A percentile compares a stretch with the other conserved stretches of the same genome.
These are phyloP conservation scores for Drosophila borealis DNA, from an alignment of 2,888 invertebrate species.

Conservation along the genomic window DNA sequence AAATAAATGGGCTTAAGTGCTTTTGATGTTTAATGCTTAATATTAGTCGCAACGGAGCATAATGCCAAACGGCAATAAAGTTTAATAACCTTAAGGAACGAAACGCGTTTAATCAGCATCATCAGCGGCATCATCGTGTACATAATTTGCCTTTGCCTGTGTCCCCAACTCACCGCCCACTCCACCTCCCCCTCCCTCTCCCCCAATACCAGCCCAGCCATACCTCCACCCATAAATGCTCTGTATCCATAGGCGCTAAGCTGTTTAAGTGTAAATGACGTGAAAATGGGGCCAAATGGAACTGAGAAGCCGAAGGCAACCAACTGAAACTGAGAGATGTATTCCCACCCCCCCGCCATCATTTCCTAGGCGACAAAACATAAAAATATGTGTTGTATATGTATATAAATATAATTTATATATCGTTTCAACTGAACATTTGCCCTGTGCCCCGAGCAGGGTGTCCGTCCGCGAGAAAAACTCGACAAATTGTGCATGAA, in stretches of 20 bases:
- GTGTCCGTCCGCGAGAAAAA: slow-evolving; percentile 3
- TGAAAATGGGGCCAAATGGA: slow-evolving; percentile 64
- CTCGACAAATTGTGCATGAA: slow-evolving; percentile 69
- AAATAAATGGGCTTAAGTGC: slow-evolving; percentile 37
- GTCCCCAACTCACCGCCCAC: neutral
- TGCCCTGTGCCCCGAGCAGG: slow-evolving; percentile 6
- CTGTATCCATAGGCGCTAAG: slow-evolving; percentile 59
- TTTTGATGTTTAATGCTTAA: slow-evolving; percentile 51
- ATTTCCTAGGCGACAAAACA: slow-evolving; percentile 53
- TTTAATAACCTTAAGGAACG: slow-evolving; percentile 71
- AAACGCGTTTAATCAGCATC: slow-evolving; percentile 69
- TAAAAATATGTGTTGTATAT: slow-evolving; percentile 27
- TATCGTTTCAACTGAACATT: slow-evolving; percentile 44
- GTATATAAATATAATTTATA: slow-evolving; percentile 58
- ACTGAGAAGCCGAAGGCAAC: slow-evolving; percentile 30
- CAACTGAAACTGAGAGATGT: slow-evolving; percentile 52
- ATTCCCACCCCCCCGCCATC: slow-evolving; percentile 18
- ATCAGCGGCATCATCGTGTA: slow-evolving; percentile 72
- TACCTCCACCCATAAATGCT: slow-evolving; percentile 2
- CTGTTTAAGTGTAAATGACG: slow-evolving; percentile 80
- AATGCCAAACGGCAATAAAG: slow-evolving; percentile 68
- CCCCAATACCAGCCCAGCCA: neutral
- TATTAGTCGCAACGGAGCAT: slow-evolving; percentile 42
- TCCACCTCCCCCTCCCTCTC: neutral
- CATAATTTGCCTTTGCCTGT: slow-evolving; percentile 55